A percentile compares a stretch with the other conserved stretches of the same genome.
phyloP scores from a whole-genome alignment of 2,113 vertebrate genomes.

The Python bivittatus region DNA sequence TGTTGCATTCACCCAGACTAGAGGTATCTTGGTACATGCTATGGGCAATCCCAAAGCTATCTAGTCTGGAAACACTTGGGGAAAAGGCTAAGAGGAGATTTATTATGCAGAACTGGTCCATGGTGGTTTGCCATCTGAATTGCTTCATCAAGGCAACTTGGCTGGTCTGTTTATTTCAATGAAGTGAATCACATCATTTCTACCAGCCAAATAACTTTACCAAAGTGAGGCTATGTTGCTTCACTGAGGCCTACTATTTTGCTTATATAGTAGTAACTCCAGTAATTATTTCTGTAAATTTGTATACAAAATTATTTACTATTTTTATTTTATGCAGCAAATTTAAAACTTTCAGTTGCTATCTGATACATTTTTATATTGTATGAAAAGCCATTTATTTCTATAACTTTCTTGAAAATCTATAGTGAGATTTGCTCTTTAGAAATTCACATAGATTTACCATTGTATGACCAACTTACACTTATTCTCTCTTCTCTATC shows the following conservation, averaged over 20 bases:
- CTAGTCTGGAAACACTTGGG: neutral
- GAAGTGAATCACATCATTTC: neutral
- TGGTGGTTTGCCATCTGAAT: neutral
- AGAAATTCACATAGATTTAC: neutral
- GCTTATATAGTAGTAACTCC: neutral
- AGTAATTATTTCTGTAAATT: neutral
- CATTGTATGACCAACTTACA: constrained; percentile 72
- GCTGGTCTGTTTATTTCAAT: neutral
- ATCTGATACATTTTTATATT: neutral
- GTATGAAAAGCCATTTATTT: neutral
- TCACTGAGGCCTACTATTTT: neutral
- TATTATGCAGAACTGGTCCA: neutral
- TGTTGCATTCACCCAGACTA: neutral
- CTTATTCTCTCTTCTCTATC: constrained; percentile 95
- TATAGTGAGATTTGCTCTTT: neutral
- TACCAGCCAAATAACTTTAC: neutral
- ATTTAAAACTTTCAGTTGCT: neutral
- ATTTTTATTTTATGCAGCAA: neutral
- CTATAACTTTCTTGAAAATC: neutral
- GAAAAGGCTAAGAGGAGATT: neutral
- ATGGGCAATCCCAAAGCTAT: neutral
- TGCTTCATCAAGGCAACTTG: neutral
- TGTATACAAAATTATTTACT: neutral
- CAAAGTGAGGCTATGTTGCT: neutral
- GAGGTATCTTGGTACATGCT: neutral